Conservation (phyloP, 2,113 vertebrate species). For the Coracopsis vasa region DNA sequence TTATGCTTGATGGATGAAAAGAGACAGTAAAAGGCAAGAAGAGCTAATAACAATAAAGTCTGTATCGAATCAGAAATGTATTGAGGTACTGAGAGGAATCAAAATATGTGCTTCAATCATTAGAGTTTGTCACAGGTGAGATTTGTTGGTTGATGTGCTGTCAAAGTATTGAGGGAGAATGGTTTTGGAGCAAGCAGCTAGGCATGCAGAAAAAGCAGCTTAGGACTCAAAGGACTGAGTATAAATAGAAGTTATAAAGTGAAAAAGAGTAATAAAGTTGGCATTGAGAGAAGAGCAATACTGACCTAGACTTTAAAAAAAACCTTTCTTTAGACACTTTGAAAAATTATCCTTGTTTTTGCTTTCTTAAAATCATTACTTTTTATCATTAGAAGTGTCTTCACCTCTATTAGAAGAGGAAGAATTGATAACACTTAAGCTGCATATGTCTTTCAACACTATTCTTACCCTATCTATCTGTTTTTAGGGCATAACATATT, state of each 20-base stretch:
- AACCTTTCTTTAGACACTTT: constrained; percentile 19
- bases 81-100: constrained; percentile 78
- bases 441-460: neutral
- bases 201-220: constrained; percentile 76
- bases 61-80: constrained; percentile 78
- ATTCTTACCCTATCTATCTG: neutral
- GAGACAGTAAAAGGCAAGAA: constrained; percentile 72
- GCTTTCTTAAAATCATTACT: neutral
- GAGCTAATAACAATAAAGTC: constrained; percentile 78
- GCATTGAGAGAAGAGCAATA: constrained; percentile 24
- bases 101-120: constrained; percentile 80
- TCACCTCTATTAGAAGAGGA: neutral
- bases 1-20: constrained; percentile 82
- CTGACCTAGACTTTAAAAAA: constrained; percentile 59
- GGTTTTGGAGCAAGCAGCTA: constrained; percentile 68
- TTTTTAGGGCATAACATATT: neutral
- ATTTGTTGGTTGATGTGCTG: constrained; percentile 76
- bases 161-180: constrained; percentile 71
- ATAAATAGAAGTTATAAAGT: constrained; percentile 68
- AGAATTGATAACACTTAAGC: neutral
- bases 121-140: constrained; percentile 81
- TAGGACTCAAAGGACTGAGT: constrained; percentile 72
- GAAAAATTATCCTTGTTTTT: neutral
- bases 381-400: neutral
- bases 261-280: constrained; percentile 71